Conservation (phyloP, 30 jellyfish, hydroid and myxozoan species). For the Clytia hemisphaerica region DNA sequence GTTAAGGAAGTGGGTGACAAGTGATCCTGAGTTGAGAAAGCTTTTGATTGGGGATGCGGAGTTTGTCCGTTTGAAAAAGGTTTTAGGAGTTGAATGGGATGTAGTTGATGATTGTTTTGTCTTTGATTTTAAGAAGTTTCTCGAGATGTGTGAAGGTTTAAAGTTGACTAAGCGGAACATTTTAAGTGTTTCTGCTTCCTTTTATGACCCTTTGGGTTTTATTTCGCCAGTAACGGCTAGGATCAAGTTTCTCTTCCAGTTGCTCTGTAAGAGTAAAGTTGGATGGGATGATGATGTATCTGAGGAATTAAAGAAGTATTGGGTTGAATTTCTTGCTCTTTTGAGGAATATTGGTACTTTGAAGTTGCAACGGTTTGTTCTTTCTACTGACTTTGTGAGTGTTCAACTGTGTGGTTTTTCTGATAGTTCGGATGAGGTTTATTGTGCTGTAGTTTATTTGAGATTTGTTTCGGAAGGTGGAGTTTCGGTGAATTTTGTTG, state of each 20-base stretch:
- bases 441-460: constrained; percentile 56
- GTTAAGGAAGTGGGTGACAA: background rate
- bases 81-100: too few relatives aligned
- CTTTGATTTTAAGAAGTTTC: background rate
- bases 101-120: background rate
- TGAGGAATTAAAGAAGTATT: constrained; percentile 9
- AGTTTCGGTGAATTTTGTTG: constrained; percentile 27
- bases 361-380: background rate
- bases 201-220: too few relatives aligned
- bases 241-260: too few relatives aligned
- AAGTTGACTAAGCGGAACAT: background rate
- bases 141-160: background rate
- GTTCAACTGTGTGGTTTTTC: constrained; percentile 57
- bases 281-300: constrained; percentile 26
- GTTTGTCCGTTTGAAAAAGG: background rate
- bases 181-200: background rate
- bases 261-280: too few relatives aligned
- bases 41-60: too few relatives aligned
- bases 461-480: constrained; percentile 42
- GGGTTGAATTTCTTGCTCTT: constrained; percentile 17
- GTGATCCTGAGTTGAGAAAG: background rate
- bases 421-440: constrained; percentile 49
- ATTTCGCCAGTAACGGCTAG: too few relatives aligned
- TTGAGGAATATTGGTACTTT: background rate
- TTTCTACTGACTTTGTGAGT: too few relatives aligned